Percentiles rank a stretch among this genome's conserved stretches.
Conservation (phyloP, 2,888 invertebrate genomes). For the Aethes cnicana region DNA sequence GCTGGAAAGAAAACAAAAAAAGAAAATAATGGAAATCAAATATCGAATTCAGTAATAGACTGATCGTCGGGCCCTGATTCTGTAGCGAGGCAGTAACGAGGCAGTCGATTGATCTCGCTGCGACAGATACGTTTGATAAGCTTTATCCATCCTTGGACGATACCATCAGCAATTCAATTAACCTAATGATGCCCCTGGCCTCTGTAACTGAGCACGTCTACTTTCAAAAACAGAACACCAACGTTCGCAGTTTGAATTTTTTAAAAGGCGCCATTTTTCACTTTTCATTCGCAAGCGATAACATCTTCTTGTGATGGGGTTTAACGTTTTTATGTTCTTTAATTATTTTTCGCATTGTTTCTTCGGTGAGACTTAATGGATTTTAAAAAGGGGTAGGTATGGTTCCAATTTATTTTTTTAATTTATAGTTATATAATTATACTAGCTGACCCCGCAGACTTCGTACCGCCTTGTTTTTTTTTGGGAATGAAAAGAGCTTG, state of each 20-base stretch:
- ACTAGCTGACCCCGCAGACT: too few species aligned
- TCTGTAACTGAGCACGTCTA: conserved; percentile 23
- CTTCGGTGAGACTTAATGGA: conserved; percentile 17
- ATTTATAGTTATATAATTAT: not conserved
- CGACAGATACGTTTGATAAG: conserved; percentile 68
- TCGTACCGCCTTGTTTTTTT: too few species aligned
- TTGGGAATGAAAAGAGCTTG: too few species aligned
- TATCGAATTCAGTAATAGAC: conserved; percentile 29
- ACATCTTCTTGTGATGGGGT: conserved; percentile 19
- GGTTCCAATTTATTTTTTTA: conserved; percentile 1
- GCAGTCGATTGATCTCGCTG: conserved; percentile 61
- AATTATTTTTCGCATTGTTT: conserved; percentile 28
- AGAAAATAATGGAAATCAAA: conserved; percentile 23
- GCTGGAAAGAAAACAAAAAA: conserved; percentile 6
- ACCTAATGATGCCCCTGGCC: conserved; percentile 63
- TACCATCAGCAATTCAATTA: conserved; percentile 70
- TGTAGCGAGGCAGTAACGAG: conserved; percentile 53
- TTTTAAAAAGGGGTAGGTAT: conserved; percentile 20
- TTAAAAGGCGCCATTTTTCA: conserved; percentile 12
- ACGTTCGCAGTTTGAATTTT: conserved; percentile 19
- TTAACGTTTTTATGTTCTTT: conserved; percentile 24
- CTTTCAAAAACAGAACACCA: conserved; percentile 21
- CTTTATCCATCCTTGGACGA: conserved; percentile 55
- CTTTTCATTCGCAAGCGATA: conserved; percentile 22
- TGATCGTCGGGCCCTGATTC: conserved; percentile 28